Evolutionary conservation across 2,888 invertebrate genomes (phyloP), one percentile per base, ranked within the genome.

Genomic region (Bembecia ichneumoniformis): DNA sequence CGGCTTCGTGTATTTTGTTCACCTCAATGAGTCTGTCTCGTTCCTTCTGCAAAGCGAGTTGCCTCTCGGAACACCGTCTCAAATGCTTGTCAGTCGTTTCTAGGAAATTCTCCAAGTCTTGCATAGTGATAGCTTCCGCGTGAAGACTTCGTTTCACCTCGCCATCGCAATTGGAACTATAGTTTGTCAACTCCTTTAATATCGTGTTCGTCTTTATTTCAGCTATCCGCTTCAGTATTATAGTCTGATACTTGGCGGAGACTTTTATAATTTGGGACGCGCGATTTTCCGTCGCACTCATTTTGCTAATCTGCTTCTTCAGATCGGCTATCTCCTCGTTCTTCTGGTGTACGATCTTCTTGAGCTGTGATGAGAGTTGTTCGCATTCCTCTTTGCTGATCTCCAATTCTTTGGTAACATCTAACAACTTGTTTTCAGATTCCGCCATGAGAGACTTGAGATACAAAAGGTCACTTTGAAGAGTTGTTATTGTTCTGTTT

Each of bases 231-330:
- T 78, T 79, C 7, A 82, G 60, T 60, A 87, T 87, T 48, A 87
- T 84, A 5, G 82, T 77, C 56, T 86, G 87, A 53, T 86, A 87
- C 57, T 82, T 86, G 1, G 86, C 77, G 0, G 87, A 87, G 0
- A 87, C 77, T 66, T 80, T 84, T 34, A 87, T 80, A 15, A 86
- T 87, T 64, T 87, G 83, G 3, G 68, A 71, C 3, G 84, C 84
- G 48, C 82, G 69, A 46, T 72, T 84, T 58, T 86, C 86, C 0
- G 72, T 75, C 5, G 58, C 71, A 49, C 71, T 81, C 83, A 84
- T 78, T 66, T 82, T 84, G 14, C 60, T 60, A 0, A 87, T 59
- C 57, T 84, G 83, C 51, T 69, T 78, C 52, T 77, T 84, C n/a
- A 86, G 62, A 0, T 86, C 84, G 0, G 76, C 68, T 34, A 87